Percentiles rank a stretch among this genome's conserved stretches.
Evolutionary conservation across 2,888 invertebrate species (phyloP).

Genomic region (Drosophila meridiana): DNA sequence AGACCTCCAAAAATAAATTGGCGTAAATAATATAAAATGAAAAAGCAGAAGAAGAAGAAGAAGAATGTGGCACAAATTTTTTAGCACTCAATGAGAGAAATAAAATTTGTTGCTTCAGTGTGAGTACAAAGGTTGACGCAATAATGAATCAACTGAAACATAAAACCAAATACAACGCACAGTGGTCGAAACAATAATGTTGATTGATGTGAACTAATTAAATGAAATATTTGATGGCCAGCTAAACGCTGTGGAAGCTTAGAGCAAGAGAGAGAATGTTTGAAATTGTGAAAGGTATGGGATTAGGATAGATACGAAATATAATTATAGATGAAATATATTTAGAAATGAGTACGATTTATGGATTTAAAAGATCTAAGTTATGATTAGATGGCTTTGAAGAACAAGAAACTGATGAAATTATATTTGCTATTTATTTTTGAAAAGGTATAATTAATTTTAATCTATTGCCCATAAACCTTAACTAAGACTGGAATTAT

Average conservation of each 20-base stretch:
- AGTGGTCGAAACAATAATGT: conserved; percentile 21
- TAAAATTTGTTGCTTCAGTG: conserved; percentile 8
- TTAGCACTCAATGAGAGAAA: conserved; percentile 55
- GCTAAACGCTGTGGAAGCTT: background rate
- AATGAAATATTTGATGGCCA: background rate
- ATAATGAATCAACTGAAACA: conserved; percentile 46
- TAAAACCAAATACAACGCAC: conserved; percentile 37
- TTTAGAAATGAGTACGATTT: too few species aligned
- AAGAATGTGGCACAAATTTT: conserved; percentile 42
- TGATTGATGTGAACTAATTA: conserved; percentile 25
- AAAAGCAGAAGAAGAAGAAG: conserved; percentile 19
- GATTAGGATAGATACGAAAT: background rate
- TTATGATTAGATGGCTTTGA: background rate
- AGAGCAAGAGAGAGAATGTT: background rate
- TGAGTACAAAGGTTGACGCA: conserved; percentile 13
- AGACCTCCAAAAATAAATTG: conserved; percentile 65
- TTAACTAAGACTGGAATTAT: background rate
- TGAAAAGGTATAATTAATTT: background rate
- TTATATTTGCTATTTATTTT: background rate
- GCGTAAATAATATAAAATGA: conserved; percentile 51
- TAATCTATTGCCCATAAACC: background rate
- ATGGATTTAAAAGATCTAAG: background rate
- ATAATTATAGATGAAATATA: background rate
- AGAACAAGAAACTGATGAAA: background rate
- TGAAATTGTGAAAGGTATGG: background rate